A percentile compares a stretch with the other conserved stretches of the same genome.
Conservation (phyloP, 2,888 invertebrate genomes). For the Dione vanillae region DNA sequence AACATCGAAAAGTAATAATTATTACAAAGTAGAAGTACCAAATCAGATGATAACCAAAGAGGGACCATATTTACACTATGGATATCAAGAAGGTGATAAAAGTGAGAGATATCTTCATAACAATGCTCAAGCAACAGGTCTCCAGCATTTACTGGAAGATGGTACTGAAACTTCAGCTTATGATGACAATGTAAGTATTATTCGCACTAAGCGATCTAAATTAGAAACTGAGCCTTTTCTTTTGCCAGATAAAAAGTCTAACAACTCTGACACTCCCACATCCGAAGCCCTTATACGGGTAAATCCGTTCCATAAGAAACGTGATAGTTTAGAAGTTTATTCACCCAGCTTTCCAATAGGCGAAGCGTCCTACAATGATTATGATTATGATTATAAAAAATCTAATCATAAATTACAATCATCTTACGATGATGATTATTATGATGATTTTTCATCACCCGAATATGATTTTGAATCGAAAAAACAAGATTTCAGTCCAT, state of each 20-base stretch:
- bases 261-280: conserved; percentile 50
- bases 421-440: conserved; percentile 56
- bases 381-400: conserved; percentile 50
- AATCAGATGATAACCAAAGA: conserved; percentile 54
- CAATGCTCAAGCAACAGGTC: conserved; percentile 61
- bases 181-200: conserved; percentile 74
- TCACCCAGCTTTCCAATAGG: conserved; percentile 59
- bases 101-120: conserved; percentile 67
- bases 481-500: conserved; percentile 46
- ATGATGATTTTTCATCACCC: conserved; percentile 50
- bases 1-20: conserved; percentile 61
- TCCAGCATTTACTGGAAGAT: conserved; percentile 71
- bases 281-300: conserved; percentile 57
- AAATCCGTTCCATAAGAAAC: conserved; percentile 48
- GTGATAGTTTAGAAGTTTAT: conserved; percentile 54
- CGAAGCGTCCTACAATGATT: conserved; percentile 55
- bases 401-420: conserved; percentile 52
- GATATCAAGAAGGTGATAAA: conserved; percentile 55
- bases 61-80: conserved; percentile 57
- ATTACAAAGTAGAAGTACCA: conserved; percentile 67
- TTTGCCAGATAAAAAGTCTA: conserved; percentile 52
- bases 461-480: conserved; percentile 56
- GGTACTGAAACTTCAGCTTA: conserved; percentile 73
- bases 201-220: conserved; percentile 53
- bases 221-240: conserved; percentile 65